These are phyloP conservation scores for Heloderma charlesbogerti DNA, from an alignment of 2,113 vertebrate species.

Conservation along the genomic window DNA sequence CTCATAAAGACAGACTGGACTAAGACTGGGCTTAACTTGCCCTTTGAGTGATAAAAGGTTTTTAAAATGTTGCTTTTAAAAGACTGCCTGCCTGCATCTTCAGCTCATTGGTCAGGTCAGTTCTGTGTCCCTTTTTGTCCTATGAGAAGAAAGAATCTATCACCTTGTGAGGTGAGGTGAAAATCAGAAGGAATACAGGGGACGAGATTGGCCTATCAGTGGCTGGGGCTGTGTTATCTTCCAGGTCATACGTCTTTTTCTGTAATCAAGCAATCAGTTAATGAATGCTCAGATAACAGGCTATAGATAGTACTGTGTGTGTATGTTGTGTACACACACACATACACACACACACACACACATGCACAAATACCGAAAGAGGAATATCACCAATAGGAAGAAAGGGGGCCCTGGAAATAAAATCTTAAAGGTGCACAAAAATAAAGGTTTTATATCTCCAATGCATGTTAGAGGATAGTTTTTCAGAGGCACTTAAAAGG, in stretches of 20 bases:
- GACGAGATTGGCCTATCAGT: background rate
- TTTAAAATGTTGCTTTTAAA: background rate
- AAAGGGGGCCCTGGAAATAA: background rate
- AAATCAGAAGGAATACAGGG: background rate
- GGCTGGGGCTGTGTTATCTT: background rate
- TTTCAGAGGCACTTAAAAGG: background rate
- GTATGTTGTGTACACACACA: background rate
- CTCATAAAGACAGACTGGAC: background rate
- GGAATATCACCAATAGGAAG: background rate
- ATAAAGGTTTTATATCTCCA: background rate
- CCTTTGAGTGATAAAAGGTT: background rate
- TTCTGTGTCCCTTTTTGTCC: background rate
- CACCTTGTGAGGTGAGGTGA: background rate
- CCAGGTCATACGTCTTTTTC: background rate
- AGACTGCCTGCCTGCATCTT: background rate
- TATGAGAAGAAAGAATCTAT: background rate
- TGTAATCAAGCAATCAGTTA: background rate
- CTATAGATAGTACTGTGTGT: background rate
- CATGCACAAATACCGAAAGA: background rate
- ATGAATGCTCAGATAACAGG: background rate
- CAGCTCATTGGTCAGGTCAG: background rate
- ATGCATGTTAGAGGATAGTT: background rate
- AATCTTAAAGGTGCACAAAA: background rate
- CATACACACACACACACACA: background rate
- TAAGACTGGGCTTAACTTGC: background rate